phyloP scores from a whole-genome alignment of 1,140 invertebrate genomes.

The Plectrocnemia conspersa region DNA sequence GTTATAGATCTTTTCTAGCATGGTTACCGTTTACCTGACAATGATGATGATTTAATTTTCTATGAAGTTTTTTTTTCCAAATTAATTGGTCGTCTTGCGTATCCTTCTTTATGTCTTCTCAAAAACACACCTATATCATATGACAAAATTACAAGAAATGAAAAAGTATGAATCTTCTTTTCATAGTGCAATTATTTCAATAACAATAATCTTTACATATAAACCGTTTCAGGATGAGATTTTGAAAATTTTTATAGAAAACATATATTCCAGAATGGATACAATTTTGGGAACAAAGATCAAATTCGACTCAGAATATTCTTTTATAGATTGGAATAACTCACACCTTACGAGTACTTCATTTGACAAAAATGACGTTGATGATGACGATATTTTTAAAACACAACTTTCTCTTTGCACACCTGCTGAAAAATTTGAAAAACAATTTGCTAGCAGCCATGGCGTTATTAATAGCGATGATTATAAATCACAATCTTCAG shows the following conservation, averaged over 20 bases:
- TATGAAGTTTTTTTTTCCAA: conserved; percentile 46
- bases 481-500: too few relatives aligned
- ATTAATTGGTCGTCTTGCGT: conserved; percentile 41
- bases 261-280: too few relatives aligned
- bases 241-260: too few relatives aligned
- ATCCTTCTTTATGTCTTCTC: conserved; percentile 46
- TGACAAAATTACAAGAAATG: conserved; percentile 33
- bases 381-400: conserved; percentile 33
- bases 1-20: conserved; percentile 40
- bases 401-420: conserved; percentile 45
- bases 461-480: too few relatives aligned
- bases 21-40: conserved; percentile 49
- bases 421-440: conserved; percentile 38
- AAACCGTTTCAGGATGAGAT: too few relatives aligned
- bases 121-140: conserved; percentile 41
- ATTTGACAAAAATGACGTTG: conserved; percentile 35
- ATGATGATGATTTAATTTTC: conserved; percentile 39
- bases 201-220: conserved; percentile 1
- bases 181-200: not conserved
- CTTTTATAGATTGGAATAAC: conserved; percentile 6
- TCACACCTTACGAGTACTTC: conserved; percentile 1
- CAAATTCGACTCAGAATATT: too few relatives aligned
- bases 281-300: too few relatives aligned
- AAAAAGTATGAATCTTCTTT: not conserved
- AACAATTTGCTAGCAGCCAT: too few relatives aligned